Conservation (phyloP, 2,797 vertebrate genomes). For the Macroramphosus scolopax region DNA sequence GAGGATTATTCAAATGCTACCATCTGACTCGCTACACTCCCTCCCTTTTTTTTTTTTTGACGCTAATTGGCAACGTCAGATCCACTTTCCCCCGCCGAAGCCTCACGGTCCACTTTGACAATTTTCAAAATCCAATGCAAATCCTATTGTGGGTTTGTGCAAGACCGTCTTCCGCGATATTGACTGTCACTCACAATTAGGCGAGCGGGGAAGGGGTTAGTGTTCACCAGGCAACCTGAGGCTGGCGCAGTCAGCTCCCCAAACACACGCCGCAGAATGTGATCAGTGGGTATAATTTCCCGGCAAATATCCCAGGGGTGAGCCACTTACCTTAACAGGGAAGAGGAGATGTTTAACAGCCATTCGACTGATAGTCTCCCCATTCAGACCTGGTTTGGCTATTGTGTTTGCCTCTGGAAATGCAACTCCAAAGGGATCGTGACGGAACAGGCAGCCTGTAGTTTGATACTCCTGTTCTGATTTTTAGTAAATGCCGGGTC, state of each 20-base stretch:
- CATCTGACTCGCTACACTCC: conserved; percentile 39
- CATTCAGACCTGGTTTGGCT: conserved; percentile 52
- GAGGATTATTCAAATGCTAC: conserved; percentile 72
- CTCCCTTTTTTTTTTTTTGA: too few relatives aligned
- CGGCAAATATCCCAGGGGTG: conserved; percentile 76
- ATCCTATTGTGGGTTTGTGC: conserved; percentile 71
- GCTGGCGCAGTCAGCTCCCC: conserved; percentile 62
- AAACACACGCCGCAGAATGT: conserved; percentile 71
- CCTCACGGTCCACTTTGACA: conserved; percentile 76
- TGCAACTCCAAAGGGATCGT: conserved; percentile 52
- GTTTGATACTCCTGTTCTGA: conserved; percentile 61
- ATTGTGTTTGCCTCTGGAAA: conserved; percentile 59
- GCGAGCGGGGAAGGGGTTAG: conserved; percentile 61
- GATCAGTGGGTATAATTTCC: conserved; percentile 80
- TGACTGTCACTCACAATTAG: conserved; percentile 80
- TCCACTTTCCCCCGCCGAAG: conserved; percentile 66
- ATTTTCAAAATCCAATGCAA: conserved; percentile 82
- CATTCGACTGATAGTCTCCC: conserved; percentile 61
- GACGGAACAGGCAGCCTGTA: conserved; percentile 37
- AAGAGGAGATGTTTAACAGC: conserved; percentile 75
- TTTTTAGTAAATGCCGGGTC: conserved; percentile 63
- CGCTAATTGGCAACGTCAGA: conserved; percentile 72
- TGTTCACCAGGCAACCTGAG: conserved; percentile 72
- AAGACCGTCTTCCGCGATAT: conserved; percentile 70
- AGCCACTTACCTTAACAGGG: conserved; percentile 77